A percentile compares a stretch with the other conserved stretches of the same genome.
Evolutionary conservation across 2,113 vertebrate species (phyloP).

Genomic region (Panthera tigris): DNA sequence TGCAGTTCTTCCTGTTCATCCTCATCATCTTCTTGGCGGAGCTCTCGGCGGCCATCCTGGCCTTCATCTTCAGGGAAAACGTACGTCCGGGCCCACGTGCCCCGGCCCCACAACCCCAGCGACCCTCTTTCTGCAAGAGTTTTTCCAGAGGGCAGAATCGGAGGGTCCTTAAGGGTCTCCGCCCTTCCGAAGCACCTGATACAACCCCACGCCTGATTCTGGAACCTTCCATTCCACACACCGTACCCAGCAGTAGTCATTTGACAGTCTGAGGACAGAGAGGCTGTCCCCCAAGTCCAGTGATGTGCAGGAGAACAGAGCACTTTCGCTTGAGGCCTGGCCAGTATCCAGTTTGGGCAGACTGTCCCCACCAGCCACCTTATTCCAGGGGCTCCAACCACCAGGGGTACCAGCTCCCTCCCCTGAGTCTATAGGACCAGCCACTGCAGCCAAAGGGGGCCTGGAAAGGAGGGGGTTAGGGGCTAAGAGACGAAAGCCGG

Average conservation of each 20-base stretch:
- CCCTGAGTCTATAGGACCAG: neutral
- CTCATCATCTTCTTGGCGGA: conserved; percentile 96
- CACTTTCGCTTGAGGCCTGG: neutral
- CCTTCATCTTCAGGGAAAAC: conserved; percentile 95
- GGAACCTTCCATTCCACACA: neutral
- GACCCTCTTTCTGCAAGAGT: neutral
- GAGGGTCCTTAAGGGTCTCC: neutral
- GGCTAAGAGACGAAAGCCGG: neutral
- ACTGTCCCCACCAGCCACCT: neutral
- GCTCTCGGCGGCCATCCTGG: conserved; percentile 94
- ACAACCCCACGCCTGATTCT: neutral
- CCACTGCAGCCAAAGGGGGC: neutral
- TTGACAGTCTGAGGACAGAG: neutral
- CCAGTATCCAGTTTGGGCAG: neutral
- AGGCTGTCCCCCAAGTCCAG: neutral
- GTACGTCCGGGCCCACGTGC: conserved; percentile 83
- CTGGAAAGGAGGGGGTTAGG: neutral
- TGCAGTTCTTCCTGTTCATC: conserved; percentile 97
- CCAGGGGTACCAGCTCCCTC: neutral
- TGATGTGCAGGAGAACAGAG: neutral
- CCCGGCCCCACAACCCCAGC: accelerated
- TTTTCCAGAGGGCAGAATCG: neutral
- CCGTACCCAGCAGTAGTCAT: accelerated
- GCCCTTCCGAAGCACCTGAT: neutral
- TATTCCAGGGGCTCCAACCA: neutral